Conservation (phyloP, 2,888 invertebrate genomes). For the Melolontha melolontha region DNA sequence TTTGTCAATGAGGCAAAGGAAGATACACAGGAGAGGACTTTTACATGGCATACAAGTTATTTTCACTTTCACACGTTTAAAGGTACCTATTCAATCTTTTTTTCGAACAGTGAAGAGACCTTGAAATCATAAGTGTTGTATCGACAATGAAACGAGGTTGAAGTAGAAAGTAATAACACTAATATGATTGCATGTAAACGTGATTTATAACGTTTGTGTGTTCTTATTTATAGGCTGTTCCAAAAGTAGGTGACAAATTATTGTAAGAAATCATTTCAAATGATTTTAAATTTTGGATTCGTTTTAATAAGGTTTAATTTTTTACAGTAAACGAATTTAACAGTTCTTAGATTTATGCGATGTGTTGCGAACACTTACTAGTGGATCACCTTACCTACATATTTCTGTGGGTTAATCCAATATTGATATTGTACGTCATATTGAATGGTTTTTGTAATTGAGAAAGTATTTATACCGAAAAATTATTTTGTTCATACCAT, state of each 20-base stretch:
- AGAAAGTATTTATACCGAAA: too few relatives aligned
- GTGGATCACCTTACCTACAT: too few relatives aligned
- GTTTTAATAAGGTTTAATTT: too few relatives aligned
- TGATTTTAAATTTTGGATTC: too few relatives aligned
- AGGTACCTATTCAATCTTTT: constrained; percentile 19
- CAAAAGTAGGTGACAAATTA: not conserved
- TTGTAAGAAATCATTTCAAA: too few relatives aligned
- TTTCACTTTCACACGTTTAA: constrained; percentile 26
- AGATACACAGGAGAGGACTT: constrained; percentile 3
- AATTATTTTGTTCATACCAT: too few relatives aligned
- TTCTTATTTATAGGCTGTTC: constrained; percentile 1
- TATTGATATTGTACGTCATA: too few relatives aligned
- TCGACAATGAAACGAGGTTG: constrained; percentile 50
- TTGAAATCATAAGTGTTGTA: constrained; percentile 45
- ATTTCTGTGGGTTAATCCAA: too few relatives aligned
- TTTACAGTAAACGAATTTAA: too few relatives aligned
- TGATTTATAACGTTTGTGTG: constrained; percentile 8
- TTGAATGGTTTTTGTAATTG: too few relatives aligned
- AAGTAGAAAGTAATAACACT: constrained; percentile 49
- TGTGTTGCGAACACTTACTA: too few relatives aligned
- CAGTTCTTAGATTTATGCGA: too few relatives aligned
- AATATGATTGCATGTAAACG: constrained; percentile 39
- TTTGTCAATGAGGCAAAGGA: not conserved
- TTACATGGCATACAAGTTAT: constrained; percentile 11
- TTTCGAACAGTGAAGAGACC: constrained; percentile 40